These are phyloP conservation scores for Zosterops pallidus DNA, from an alignment of 2,113 vertebrate genomes.

Conservation along the genomic window DNA sequence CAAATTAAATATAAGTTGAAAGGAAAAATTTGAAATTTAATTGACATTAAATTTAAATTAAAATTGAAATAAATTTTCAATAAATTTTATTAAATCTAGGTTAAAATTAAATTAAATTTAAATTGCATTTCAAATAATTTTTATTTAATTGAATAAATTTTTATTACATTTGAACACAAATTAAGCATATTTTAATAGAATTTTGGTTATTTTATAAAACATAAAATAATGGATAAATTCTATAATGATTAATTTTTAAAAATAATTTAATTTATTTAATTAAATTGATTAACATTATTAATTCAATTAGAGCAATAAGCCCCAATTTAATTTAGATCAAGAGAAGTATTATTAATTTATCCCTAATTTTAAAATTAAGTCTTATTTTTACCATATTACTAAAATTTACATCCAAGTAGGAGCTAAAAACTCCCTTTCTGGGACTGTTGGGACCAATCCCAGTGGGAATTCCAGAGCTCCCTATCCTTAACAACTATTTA, in stretches of 20 bases:
- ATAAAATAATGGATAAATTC: background rate
- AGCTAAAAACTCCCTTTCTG: background rate
- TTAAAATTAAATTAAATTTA: background rate
- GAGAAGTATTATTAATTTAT: rapidly evolving
- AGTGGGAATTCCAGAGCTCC: rapidly evolving
- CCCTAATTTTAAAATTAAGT: background rate
- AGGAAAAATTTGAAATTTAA: background rate
- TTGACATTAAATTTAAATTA: background rate
- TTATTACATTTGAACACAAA: background rate
- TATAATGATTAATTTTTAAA: rapidly evolving
- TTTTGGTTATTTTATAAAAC: too few relatives aligned
- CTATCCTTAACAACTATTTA: rapidly evolving
- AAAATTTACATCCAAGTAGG: background rate
- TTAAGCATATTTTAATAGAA: background rate
- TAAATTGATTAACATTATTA: too few relatives aligned
- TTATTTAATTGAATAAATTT: background rate
- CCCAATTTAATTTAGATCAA: background rate
- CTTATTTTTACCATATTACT: rapidly evolving
- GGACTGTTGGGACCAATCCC: background rate
- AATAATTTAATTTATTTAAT: too few relatives aligned
- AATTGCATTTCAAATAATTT: background rate
- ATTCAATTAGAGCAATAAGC: background rate
- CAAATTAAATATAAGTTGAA: background rate
- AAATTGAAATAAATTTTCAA: background rate
- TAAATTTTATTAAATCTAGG: background rate